Base-by-base conservation (phyloP, 2,888 invertebrate genomes). In the Cepaea hortensis region DNA sequence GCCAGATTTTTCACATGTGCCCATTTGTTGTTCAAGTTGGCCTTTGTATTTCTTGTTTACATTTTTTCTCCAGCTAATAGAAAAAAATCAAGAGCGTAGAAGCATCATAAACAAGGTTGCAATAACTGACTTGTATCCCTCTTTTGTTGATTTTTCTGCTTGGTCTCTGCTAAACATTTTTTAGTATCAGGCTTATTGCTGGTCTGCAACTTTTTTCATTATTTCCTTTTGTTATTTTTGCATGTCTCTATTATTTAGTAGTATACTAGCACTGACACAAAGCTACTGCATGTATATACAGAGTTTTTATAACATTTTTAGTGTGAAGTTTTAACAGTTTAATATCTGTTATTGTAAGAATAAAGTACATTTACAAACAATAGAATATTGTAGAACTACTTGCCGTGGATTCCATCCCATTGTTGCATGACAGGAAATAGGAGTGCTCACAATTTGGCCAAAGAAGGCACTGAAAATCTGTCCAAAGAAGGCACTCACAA, bases 71-170 rank as follows among this genome's bases (percentile, higher is more conserved):
- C 92, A 92, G 92, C 89, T 92, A 86, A 91, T 91, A 73, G 91
- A 92, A 90, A 92, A 91, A 87, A 90, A 90, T 90, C 89, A 90
- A 86, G 90, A 92, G 79, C 90, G 89, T 89, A 89, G 89, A 89
- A 91, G 91, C 89, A 91, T 91, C 87, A 87, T 92, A 85, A 90
- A 90, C 87, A 91, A 92, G 92, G 91, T 91, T 90, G 72, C 68
- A 70, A 11, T 62, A 61, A 76, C 77, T 46, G 68, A 79, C 50
- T 20, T n/a, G 46, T 72, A 15, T 83, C 75, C 75, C 61, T 35
- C 50, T 68, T 62, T 65, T 35, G 18, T 68, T 46, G 3, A 6
- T n/a, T 50, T 11, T 15, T 7, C 20, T 55, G 77, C 77, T 79
- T 79, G 61, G 13, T 79, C 13, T 23, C 61, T 55, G 15, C 62